Base-by-base conservation (phyloP, 2,888 invertebrate species). In the Pogonocherus hispidulus region DNA sequence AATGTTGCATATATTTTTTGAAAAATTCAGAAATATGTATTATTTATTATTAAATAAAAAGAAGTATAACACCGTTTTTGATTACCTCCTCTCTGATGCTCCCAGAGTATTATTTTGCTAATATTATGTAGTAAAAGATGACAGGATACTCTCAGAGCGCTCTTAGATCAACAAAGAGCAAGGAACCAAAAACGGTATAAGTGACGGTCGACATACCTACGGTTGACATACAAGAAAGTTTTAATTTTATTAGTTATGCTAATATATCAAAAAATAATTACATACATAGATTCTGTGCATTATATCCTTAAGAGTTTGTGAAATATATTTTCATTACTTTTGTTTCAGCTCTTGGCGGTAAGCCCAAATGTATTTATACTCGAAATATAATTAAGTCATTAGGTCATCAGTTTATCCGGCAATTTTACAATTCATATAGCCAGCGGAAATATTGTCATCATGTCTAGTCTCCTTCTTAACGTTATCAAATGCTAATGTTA, bases 341-440 rank as follows among this genome's bases (percentile, higher is more conserved):
- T 32, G 32, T 32, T 6, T 32, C 11, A 32, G 32, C 32, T 32
- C 19, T 49, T 49, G 49, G 49, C 49, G 2, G 49, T 20, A 3
- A 49, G 19, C 49, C 49, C 49, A 11, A 49, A 19, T 20, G 19
- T 49, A 49, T 49, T 19, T 20, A 18, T 49, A 20, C 11, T 49
- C 6, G 18, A 49, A 49, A 49, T 49, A 49, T 49, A 20, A 49
- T 32, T 32, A 2, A 32, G 32, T 32, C 11, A 49, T 49, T 49
- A 49, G 49, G 49, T 49, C 49, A 49, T 49, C 49, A 19, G 49
- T 49, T 49, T 49, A 49, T 8, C 20, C 20, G 18, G 19, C 6
- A 49, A 49, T 20, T 19, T 18, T 19, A 4, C 20, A 18, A 18
- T 11, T 20, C 8, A 18, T 11, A 11, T 49, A 19, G 11, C 49